phyloP scores from a whole-genome alignment of 1,140 invertebrate genomes.

The Octopus bimaculoides region DNA sequence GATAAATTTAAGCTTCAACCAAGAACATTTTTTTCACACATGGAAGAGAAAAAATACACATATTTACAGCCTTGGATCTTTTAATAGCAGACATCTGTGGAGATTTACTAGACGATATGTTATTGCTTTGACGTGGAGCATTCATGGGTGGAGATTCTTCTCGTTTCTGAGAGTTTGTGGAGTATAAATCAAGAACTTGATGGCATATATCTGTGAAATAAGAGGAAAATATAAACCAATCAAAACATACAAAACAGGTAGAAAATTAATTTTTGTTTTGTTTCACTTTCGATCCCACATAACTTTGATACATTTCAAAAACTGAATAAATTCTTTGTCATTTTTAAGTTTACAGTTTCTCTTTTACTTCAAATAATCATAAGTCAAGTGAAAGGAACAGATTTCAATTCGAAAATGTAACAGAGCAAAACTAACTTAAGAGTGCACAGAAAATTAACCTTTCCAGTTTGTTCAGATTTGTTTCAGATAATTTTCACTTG shows the following conservation, averaged over 20 bases:
- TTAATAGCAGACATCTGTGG: background rate
- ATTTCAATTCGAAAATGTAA: too few relatives aligned
- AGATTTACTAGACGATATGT: background rate
- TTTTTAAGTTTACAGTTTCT: too few relatives aligned
- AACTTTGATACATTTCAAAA: too few relatives aligned
- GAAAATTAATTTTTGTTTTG: background rate
- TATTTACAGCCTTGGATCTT: background rate
- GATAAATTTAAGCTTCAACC: background rate
- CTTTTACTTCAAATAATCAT: too few relatives aligned
- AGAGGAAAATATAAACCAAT: constrained; percentile 8
- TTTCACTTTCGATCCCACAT: background rate
- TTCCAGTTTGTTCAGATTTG: too few relatives aligned
- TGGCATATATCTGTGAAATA: constrained; percentile 83
- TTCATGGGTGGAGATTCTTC: constrained; percentile 38
- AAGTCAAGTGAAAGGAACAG: too few relatives aligned
- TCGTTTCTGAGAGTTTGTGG: constrained; percentile 31
- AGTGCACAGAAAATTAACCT: too few relatives aligned
- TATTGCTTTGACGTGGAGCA: background rate
- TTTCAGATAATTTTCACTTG: too few relatives aligned
- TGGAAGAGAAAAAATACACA: background rate
- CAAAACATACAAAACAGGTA: background rate
- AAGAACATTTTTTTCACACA: too few relatives aligned
- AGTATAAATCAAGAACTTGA: constrained; percentile 78
- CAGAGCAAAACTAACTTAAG: too few relatives aligned
- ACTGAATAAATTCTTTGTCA: too few relatives aligned